These are phyloP conservation scores for Trochalopteron elliotii DNA, from an alignment of 2,113 vertebrate genomes.

Conservation along the genomic window DNA sequence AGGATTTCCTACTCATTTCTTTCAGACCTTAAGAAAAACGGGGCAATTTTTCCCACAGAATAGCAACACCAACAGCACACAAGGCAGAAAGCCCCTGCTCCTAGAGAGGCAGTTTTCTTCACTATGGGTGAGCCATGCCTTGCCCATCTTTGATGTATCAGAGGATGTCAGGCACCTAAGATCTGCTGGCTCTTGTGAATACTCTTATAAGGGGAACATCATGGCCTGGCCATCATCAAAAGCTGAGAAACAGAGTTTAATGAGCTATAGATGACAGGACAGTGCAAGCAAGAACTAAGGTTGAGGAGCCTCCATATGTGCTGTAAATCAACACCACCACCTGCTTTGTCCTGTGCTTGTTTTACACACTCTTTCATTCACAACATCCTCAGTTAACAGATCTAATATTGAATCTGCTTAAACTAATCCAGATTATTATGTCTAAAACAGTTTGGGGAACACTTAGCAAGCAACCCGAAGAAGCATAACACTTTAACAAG, in stretches of 20 bases:
- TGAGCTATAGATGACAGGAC: not conserved
- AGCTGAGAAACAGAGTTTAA: not conserved
- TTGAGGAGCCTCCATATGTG: not conserved
- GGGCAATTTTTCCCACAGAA: not conserved
- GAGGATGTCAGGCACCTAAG: not conserved
- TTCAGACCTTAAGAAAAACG: not conserved
- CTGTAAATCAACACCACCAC: not conserved
- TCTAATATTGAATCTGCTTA: not conserved
- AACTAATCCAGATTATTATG: not conserved
- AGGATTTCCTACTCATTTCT: not conserved
- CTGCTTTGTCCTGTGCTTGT: not conserved
- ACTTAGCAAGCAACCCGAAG: not conserved
- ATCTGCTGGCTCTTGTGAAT: not conserved
- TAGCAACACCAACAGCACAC: not conserved
- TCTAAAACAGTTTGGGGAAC: not conserved
- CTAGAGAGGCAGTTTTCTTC: not conserved
- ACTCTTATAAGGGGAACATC: not conserved
- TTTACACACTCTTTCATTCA: not conserved
- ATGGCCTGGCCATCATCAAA: not conserved
- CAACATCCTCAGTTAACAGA: not conserved
- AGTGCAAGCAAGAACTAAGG: not conserved
- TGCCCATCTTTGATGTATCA: not conserved
- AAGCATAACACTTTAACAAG: not conserved
- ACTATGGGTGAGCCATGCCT: not conserved
- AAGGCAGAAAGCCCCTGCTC: not conserved